Base-by-base conservation (phyloP, 2,888 invertebrate species). In the Acanthosepion pharaonis region DNA sequence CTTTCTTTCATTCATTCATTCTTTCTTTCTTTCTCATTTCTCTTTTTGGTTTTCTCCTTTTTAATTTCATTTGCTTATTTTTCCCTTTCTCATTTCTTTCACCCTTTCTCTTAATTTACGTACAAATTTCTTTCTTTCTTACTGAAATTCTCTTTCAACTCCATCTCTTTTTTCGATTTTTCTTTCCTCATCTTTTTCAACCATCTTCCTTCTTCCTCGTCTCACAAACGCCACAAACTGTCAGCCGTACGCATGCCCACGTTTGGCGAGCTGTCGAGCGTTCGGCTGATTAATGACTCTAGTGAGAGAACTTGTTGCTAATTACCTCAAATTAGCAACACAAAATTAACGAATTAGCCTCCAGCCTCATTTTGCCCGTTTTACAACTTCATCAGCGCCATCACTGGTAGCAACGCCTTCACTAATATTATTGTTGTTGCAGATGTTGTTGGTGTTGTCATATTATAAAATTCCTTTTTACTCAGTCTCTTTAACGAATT, bases 241-340 rank as follows among this genome's bases (percentile, higher is more conserved):
- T 23, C 59, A 59, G 78, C 78, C n/a, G 78, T 78, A 78, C 78
- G 78, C 78, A n/a, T n/a, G 78, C 23, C 0, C 59, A 20, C 59
- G 59, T 59, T 42, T 59, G 59, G 59, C 59, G 59, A 23, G 59
- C 28, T n/a, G 8, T 78, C 78, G 78, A 78, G n/a, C 78, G 78
- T n/a, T 28, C 15, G 78, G 28, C n/a, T 78, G 28, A 78, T 78
- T 78, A 78, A n/a, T 78, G 78, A 78, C 78, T 78, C 78, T 78
- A 78, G 78, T n/a, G 78, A 78, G 78, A 78, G 78, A 78, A 78
- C 78, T 78, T 78, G 78, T 78, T 78, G 78, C 78, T 78, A 78
- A 78, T 78, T 78, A 78, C n/a, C n/a, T 78, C 78, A 78, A 78
- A 78, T 78, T 78, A n/a, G n/a, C 28, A 78, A 78, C 78, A 78